Evolutionary conservation across 2,888 invertebrate genomes (phyloP), one percentile per base, ranked within the genome.

Genomic region (Nudaria mundana): DNA sequence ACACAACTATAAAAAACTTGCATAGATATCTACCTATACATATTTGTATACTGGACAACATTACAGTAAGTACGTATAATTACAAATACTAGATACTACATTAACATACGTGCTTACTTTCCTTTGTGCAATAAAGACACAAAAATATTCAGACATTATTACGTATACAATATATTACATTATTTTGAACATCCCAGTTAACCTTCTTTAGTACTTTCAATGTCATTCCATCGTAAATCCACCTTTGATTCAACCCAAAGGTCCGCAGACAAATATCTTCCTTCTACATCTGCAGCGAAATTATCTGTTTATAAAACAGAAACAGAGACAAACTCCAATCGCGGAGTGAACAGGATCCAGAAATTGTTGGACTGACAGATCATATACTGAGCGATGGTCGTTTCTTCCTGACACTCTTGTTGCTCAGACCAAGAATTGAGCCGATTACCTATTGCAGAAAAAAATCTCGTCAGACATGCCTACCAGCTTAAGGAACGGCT

Each of bases 321-420:
- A 75, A 72, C 65, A 71, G 49, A 75, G 78, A 76, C 57, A 70
- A 76, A 77, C 87, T 83, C 87, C 86, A 61, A 57, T 74, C 77
- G 66, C 61, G 81, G 86, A 86, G 87, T 76, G 56, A 76, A 76
- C 71, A 66, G 76, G 66, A 70, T 69, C 72, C 71, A 45, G 41
- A 45, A 42, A 40, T 37, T 43, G 43, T 20, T 48, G 48, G 47
- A 48, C 50, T 36, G 44, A 49, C 64, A 54, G 71, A 71, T 91
- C 92, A 94, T 91, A 94, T 94, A 82, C 94, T 94, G 53, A 94
- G 86, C 11, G 94, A 94, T 26, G 94, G 94, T 56, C 94, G 90
- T 87, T 94, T 94, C 89, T 94, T 94, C 64, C 94, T 89, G 55
- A 94, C 94, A 58, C 92, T 93, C 74, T 93, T 93, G 66, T 92